phyloP scores from a whole-genome alignment of 2,797 vertebrate species.

The Eospalax fontanierii region DNA sequence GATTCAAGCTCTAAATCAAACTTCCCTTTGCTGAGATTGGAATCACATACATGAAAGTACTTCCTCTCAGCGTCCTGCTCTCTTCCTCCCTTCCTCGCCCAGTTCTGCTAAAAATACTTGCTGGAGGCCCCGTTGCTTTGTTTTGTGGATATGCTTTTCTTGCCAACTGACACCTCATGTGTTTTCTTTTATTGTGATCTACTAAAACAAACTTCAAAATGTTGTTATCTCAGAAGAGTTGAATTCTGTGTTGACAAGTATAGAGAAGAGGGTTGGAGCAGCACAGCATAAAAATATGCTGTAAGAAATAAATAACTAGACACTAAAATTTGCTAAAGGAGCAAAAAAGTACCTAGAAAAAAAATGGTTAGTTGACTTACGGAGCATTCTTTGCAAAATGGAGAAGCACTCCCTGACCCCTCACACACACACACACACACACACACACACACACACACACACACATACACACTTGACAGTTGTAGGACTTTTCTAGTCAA shows the following conservation, averaged over 20 bases:
- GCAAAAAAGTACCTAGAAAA: neutral
- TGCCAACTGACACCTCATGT: neutral
- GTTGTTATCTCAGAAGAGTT: neutral
- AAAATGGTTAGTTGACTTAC: neutral
- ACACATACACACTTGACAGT: too few species aligned
- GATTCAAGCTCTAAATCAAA: constrained; percentile 21
- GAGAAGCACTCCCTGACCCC: neutral
- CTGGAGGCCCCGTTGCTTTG: neutral
- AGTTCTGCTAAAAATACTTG: constrained; percentile 52
- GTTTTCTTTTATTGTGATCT: constrained; percentile 46
- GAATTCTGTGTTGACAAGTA: neutral
- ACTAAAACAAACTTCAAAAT: constrained; percentile 56
- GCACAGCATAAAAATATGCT: neutral
- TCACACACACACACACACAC: too few species aligned
- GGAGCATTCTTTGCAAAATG: constrained; percentile 49
- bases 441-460: too few species aligned
- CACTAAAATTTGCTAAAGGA: constrained; percentile 15
- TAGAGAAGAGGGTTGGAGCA: neutral
- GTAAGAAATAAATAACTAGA: neutral
- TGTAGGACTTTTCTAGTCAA: neutral
- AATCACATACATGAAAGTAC: neutral
- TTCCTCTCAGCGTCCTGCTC: neutral
- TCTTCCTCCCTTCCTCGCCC: neutral
- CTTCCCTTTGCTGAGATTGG: neutral
- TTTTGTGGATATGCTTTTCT: constrained; percentile 34